These are phyloP conservation scores for Regulus satrapa DNA, from an alignment of 2,113 vertebrate genomes.

Conservation along the genomic window DNA sequence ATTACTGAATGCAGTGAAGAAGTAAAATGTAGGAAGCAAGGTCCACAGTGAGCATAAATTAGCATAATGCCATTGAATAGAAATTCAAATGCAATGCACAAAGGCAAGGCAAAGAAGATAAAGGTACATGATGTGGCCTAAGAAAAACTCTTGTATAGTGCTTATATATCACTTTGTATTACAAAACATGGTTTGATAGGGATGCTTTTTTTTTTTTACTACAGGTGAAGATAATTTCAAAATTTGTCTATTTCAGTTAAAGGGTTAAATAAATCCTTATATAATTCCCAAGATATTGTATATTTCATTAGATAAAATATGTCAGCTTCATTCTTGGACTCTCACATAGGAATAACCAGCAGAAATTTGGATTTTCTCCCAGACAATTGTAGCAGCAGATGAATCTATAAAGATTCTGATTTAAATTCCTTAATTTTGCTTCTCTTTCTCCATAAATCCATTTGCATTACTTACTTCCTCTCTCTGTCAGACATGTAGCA, in stretches of 20 bases:
- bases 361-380: neutral
- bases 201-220: neutral
- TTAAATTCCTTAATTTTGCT: neutral
- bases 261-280: neutral
- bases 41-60: neutral
- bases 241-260: neutral
- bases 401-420: neutral
- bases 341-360: neutral
- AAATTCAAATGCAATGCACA: neutral
- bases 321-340: neutral
- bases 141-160: neutral
- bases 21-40: neutral
- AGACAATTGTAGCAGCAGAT: neutral
- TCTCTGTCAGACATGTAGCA: neutral
- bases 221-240: neutral
- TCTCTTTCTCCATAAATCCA: neutral
- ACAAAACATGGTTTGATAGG: neutral
- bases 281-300: neutral
- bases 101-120: neutral
- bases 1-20: neutral
- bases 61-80: neutral
- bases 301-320: neutral
- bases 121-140: neutral
- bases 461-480: neutral
- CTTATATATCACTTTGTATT: neutral